These are phyloP conservation scores for Gadus macrocephalus DNA, from an alignment of 2,113 vertebrate genomes.

Conservation along the genomic window DNA sequence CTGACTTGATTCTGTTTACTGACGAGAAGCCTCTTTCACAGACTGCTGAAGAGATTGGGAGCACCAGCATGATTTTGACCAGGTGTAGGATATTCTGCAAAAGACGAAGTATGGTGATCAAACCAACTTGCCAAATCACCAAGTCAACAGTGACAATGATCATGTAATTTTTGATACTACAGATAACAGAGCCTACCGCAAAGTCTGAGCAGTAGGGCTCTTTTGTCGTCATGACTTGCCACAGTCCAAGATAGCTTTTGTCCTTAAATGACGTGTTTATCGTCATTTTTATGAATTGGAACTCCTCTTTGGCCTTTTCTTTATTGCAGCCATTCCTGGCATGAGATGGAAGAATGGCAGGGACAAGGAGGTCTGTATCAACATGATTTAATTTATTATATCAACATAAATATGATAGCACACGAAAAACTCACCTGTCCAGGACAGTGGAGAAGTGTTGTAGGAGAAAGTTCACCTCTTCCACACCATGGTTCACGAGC, in stretches of 20 bases:
- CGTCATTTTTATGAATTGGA: conserved; percentile 3
- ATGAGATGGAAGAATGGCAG: conserved; percentile 7
- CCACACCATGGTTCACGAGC: conserved; percentile 1
- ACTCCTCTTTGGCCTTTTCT: not conserved
- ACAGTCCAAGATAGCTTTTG: conserved; percentile 8
- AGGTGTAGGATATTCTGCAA: conserved; percentile 25
- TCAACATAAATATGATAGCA: not conserved
- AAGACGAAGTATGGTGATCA: not conserved
- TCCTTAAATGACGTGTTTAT: conserved; percentile 7
- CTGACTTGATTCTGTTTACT: conserved; percentile 23
- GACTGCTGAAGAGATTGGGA: conserved; percentile 20
- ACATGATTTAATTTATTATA: not conserved
- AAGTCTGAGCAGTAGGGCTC: conserved; percentile 9
- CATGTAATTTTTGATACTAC: conserved; percentile 5
- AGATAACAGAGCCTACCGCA: conserved; percentile 3
- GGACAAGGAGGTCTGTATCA: not conserved
- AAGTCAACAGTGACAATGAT: conserved; percentile 6
- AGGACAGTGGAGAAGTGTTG: conserved; percentile 6
- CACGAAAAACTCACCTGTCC: conserved; percentile 8
- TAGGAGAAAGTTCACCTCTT: conserved; percentile 7
- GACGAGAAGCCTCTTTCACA: conserved; percentile 24
- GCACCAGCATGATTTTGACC: conserved; percentile 27
- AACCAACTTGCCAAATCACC: not conserved
- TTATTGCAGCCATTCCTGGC: conserved; percentile 6
- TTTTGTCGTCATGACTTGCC: conserved; percentile 13